A percentile compares a stretch with the other conserved stretches of the same genome.
These are phyloP conservation scores for Hippopotamus amphibius DNA, from an alignment of 2,113 vertebrate species.

Conservation along the genomic window DNA sequence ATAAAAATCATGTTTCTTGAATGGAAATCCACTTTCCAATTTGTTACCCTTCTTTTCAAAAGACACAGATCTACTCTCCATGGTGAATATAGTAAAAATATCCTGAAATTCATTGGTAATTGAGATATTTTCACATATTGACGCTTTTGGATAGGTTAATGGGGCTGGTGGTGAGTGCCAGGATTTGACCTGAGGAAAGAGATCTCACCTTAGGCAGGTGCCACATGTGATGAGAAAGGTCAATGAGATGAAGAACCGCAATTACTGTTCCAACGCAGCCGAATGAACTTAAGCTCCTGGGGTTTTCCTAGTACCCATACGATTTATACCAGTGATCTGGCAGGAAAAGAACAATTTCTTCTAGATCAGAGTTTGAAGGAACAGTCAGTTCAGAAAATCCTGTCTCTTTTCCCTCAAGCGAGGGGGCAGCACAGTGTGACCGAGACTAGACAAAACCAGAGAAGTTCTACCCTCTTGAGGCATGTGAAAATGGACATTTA, in stretches of 20 bases:
- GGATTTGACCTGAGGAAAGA: neutral
- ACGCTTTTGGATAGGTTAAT: neutral
- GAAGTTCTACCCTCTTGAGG: neutral
- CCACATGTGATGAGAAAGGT: neutral
- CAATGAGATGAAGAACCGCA: neutral
- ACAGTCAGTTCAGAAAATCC: neutral
- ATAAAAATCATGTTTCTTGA: neutral
- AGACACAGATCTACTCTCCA: neutral
- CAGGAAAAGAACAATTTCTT: constrained; percentile 1
- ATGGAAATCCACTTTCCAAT: neutral
- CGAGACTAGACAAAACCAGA: neutral
- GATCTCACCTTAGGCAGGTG: neutral
- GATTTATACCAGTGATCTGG: neutral
- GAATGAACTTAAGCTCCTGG: neutral
- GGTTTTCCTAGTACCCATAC: neutral
- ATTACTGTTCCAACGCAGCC: neutral
- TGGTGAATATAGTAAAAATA: neutral
- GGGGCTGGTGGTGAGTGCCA: neutral
- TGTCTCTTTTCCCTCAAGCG: neutral
- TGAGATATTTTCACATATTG: neutral
- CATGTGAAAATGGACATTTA: neutral
- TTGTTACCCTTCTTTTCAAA: neutral
- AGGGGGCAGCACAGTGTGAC: neutral
- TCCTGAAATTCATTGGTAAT: neutral
- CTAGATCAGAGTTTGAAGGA: neutral